A percentile compares a stretch with the other conserved stretches of the same genome.
Conservation (phyloP, 2,888 invertebrate genomes). For the Cephalotes varians region DNA sequence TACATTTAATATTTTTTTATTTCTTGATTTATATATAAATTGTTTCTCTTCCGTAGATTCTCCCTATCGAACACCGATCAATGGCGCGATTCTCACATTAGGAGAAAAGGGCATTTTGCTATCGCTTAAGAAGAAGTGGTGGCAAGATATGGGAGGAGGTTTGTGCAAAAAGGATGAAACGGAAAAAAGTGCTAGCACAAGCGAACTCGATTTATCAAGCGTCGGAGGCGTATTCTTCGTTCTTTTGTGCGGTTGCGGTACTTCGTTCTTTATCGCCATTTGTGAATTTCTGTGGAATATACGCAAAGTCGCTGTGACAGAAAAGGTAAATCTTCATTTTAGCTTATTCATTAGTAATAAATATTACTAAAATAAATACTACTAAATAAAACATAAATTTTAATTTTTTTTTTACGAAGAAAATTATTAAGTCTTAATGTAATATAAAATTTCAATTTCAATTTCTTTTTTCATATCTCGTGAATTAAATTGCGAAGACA, state of each 20-base stretch:
- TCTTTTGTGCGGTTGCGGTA: conserved; percentile 90
- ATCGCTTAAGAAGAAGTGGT: conserved; percentile 96
- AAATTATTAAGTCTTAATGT: neutral
- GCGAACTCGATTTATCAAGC: conserved; percentile 93
- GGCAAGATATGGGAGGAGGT: conserved; percentile 91
- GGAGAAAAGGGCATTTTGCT: conserved; percentile 95
- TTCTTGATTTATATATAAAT: neutral
- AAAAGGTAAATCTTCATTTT: conserved; percentile 86
- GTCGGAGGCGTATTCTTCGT: conserved; percentile 96
- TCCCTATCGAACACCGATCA: conserved; percentile 92
- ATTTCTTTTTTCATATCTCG: neutral
- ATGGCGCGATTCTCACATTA: conserved; percentile 94
- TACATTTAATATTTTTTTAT: neutral
- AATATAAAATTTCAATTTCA: neutral
- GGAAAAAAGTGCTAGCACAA: conserved; percentile 85
- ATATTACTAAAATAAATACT: neutral
- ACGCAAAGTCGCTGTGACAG: conserved; percentile 91
- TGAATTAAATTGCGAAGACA: neutral
- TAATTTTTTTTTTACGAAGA: neutral
- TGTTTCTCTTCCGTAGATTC: conserved; percentile 88
- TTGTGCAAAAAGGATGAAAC: conserved; percentile 86
- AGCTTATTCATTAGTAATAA: conserved; percentile 17
- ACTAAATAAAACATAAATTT: neutral
- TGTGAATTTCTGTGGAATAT: conserved; percentile 95
- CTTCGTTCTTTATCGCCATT: conserved; percentile 91